These are phyloP conservation scores for Aporophyla nigra DNA, from an alignment of 2,888 invertebrate genomes.

Conservation along the genomic window DNA sequence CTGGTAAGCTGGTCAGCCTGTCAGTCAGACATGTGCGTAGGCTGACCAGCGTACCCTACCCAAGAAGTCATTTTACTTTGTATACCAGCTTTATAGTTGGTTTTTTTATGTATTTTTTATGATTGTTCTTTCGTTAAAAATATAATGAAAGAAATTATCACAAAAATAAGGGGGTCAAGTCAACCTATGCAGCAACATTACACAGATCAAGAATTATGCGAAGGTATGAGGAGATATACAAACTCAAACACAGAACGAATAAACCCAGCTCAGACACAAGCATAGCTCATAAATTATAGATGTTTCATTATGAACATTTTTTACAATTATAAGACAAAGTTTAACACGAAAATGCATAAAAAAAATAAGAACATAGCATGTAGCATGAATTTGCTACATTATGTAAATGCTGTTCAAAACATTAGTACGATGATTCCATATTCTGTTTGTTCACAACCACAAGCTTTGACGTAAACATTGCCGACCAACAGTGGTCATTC, in stretches of 20 bases:
- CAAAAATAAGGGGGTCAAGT: no score
- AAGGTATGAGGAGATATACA: neutral
- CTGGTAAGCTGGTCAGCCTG: no score
- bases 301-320: neutral
- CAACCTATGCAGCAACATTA: neutral
- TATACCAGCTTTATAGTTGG: no score
- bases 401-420: neutral
- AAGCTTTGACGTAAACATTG: conserved; percentile 19
- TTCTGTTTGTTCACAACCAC: conserved; percentile 14
- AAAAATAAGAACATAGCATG: no score
- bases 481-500: neutral
- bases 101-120: neutral
- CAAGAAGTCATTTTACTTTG: no score
- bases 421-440: conserved; percentile 1
- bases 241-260: neutral
- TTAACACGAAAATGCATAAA: neutral
- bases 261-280: neutral
- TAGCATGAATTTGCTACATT: neutral
- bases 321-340: neutral
- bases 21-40: no score
- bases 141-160: neutral
- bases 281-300: neutral
- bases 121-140: neutral
- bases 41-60: no score
- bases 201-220: neutral